Conservation (phyloP, 2,797 vertebrate genomes). For the Sebastiscus albofasciatus region DNA sequence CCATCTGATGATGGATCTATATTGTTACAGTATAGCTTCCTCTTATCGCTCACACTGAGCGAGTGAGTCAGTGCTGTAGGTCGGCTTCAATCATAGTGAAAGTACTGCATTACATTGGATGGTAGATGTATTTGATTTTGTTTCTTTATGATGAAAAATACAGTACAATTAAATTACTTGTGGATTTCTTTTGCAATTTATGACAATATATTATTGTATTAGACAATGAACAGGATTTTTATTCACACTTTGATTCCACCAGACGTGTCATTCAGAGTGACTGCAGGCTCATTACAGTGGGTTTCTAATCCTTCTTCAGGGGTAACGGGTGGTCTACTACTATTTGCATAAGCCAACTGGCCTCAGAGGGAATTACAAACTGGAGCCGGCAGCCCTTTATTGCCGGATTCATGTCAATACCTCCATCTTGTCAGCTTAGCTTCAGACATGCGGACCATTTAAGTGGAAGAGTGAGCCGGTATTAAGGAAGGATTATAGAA, state of each 20-base stretch:
- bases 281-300: slow-evolving; percentile 45
- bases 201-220: background rate
- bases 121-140: background rate
- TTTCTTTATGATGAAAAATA: background rate
- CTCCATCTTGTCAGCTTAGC: slow-evolving; percentile 73
- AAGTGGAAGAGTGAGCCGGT: slow-evolving; percentile 62
- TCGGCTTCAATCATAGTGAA: background rate
- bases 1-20: slow-evolving; percentile 52
- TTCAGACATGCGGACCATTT: slow-evolving; percentile 62
- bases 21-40: slow-evolving; percentile 36
- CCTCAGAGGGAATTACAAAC: slow-evolving; percentile 65
- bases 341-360: slow-evolving; percentile 68
- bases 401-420: slow-evolving; percentile 65
- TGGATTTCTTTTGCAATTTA: background rate
- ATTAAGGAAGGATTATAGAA: slow-evolving; percentile 68
- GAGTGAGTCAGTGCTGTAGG: background rate
- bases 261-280: slow-evolving; percentile 19
- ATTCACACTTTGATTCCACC: background rate
- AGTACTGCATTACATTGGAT: background rate
- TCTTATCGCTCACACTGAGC: background rate
- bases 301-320: slow-evolving; percentile 44
- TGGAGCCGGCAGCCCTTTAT: slow-evolving; percentile 56
- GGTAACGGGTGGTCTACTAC: slow-evolving; percentile 62
- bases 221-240: background rate
- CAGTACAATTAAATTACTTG: background rate